Evolutionary conservation across 2,113 vertebrate species (phyloP), one percentile per base, ranked within the genome.

Genomic region (Heterotis niloticus): DNA sequence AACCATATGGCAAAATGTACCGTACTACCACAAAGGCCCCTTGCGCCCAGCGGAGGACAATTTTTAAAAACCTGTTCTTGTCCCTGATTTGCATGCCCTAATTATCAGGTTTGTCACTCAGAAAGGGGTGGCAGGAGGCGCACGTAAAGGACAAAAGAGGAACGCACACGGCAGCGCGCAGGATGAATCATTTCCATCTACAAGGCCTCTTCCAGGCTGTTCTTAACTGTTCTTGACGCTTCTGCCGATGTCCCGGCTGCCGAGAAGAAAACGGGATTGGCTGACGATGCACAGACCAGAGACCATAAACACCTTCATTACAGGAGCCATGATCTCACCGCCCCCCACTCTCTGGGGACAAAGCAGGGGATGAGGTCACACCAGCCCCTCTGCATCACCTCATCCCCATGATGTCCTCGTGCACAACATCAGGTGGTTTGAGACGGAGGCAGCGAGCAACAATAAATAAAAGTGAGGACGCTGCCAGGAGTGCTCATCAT

Each of bases 271-370:
- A 87, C 77, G 82, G 84, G 78, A 86, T 84, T 80, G 78, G 77
- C 81, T 80, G 85, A 83, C 82, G 83, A 75, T 83, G 76, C 52
- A 76, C 71, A 78, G 75, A 77, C 82, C 81, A 80, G 83, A 79
- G 84, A 75, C 79, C 57, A 28, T 88, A 85, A 90, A 91, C 83
- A 83, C 80, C 52, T 90, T 84, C n/a, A 85, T 88, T 85, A 89
- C 60, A 80, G 89, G 77, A 80, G 81, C 83, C 84, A 83, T 90
- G 90, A 90, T 88, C 89, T 91, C 88, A 86, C 89, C 84, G 83
- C 84, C 79, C 88, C 85, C 82, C 76, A 1, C 59, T 75, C 78
- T 62, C 70, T 56, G 24, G 71, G 71, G 78, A 72, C 64, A 64
- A 26, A 64, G 44, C 9, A 0, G 52, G 84, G 78, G 83, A 83